Base-by-base conservation (phyloP, 1,140 invertebrate species). In the Acyrthosiphon pisum region DNA sequence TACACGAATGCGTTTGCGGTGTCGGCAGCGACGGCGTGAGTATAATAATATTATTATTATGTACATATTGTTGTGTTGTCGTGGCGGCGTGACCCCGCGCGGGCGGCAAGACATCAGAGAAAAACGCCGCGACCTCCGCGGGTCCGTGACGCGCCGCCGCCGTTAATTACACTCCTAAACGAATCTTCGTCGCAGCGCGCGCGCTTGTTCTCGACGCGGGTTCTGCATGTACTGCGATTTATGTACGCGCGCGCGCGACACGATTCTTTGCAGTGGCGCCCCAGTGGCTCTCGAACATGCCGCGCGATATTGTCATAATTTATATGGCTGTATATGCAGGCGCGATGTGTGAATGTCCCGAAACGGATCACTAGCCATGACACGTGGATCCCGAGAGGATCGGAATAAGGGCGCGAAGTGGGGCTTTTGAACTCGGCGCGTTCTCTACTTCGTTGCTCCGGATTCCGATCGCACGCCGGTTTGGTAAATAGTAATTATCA, bases 121-220 rank as follows among this genome's bases (percentile, higher is more conserved):
- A 18, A 76, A n/a, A 18, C n/a, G 60, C 60, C 60, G 60, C 60
- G 60, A n/a, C 60, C 60, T 76, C 60, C 60, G 60, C 60, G 60
- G 14, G 60, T 76, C 60, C 60, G 30, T 35, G 60, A 76, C 60
- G 60, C 14, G 60, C 60, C n/a, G 60, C 60, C 60, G 60, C n/a
- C 60, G 60, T 76, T 76, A 76, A 76, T 76, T 76, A 68, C 60
- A 76, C 30, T 30, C n/a, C n/a, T 76, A 76, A 76, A 76, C 60
- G 60, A 76, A 76, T 68, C n/a, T 11, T n/a, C 60, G 60, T 18
- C 30, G 60, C 44, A 30, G 30, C 30, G 60, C 30, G 60, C 60
- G 60, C 60, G 60, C 60, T n/a, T n/a, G n/a, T 76, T 76, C 60
- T 18, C n/a, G 30, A 4, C 14, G 30, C 30, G 60, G n/a, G 4